Conservation (phyloP, 2,888 invertebrate species). For the Cyclophora punctaria region DNA sequence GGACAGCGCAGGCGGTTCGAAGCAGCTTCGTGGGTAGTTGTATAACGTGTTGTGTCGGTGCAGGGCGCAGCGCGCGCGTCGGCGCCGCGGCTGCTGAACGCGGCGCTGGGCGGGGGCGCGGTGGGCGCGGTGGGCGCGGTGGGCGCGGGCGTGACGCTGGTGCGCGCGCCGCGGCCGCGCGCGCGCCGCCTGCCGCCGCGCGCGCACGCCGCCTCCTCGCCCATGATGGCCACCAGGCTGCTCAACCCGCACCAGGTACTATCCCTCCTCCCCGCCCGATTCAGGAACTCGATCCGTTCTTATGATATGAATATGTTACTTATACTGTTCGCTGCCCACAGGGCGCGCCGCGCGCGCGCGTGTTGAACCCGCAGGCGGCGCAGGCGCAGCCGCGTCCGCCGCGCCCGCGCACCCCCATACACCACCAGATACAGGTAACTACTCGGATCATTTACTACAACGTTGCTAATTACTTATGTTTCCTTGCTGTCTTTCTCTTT, state of each 20-base stretch:
- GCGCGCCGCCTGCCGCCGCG: conserved; percentile 34
- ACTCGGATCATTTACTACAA: not conserved
- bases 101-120: conserved; percentile 35
- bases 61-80: conserved; percentile 42
- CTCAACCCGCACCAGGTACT: conserved; percentile 25
- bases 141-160: conserved; percentile 40
- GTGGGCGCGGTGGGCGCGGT: conserved; percentile 29
- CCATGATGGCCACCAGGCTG: conserved; percentile 23
- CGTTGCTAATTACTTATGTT: no score
- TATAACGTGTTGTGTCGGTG: no score
- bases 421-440: conserved; percentile 32
- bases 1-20: no score
- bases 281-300: no score
- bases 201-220: conserved; percentile 23
- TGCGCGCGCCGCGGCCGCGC: conserved; percentile 37
- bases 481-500: no score
- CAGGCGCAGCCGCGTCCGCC: conserved; percentile 45
- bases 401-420: conserved; percentile 41
- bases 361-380: conserved; percentile 50
- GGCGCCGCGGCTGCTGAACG: conserved; percentile 50
- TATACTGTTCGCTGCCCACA: no score
- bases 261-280: no score
- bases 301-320: no score
- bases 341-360: conserved; percentile 23
- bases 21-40: no score